phyloP scores from a whole-genome alignment of 2,888 invertebrate species.

The Hyalella azteca region DNA sequence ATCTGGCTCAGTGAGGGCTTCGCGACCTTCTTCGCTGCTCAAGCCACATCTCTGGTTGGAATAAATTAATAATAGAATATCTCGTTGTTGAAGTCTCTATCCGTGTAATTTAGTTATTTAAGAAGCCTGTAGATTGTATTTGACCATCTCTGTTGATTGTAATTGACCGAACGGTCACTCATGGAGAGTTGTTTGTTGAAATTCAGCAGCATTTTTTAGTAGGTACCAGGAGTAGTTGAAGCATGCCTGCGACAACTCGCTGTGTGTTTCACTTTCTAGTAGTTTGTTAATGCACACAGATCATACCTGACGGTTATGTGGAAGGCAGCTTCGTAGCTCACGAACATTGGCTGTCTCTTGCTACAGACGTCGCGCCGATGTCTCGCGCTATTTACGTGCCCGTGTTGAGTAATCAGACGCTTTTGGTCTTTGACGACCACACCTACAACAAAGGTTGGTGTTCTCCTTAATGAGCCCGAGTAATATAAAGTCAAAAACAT shows the following conservation, averaged over 20 bases:
- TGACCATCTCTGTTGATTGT: too few relatives aligned
- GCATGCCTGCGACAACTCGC: too few relatives aligned
- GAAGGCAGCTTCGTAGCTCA: background rate
- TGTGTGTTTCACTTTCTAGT: background rate
- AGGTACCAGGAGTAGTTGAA: too few relatives aligned
- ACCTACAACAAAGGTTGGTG: conserved; percentile 82
- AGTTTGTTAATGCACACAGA: background rate
- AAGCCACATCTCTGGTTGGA: background rate
- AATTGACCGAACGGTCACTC: too few relatives aligned
- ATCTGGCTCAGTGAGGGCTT: conserved; percentile 34
- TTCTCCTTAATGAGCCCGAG: background rate
- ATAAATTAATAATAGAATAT: too few relatives aligned
- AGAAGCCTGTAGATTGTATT: too few relatives aligned
- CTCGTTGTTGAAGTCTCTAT: too few relatives aligned
- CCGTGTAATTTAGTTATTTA: too few relatives aligned
- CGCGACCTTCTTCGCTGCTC: background rate
- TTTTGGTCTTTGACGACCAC: conserved; percentile 77
- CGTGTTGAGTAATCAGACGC: background rate
- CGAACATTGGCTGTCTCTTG: background rate
- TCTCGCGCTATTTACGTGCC: background rate
- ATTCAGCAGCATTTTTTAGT: too few relatives aligned
- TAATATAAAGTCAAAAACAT: too few relatives aligned
- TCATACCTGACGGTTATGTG: background rate
- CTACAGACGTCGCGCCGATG: background rate
- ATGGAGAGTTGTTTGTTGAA: too few relatives aligned